These are phyloP conservation scores for Tolypeutes matacus DNA, from an alignment of 2,797 vertebrate genomes.

Conservation along the genomic window DNA sequence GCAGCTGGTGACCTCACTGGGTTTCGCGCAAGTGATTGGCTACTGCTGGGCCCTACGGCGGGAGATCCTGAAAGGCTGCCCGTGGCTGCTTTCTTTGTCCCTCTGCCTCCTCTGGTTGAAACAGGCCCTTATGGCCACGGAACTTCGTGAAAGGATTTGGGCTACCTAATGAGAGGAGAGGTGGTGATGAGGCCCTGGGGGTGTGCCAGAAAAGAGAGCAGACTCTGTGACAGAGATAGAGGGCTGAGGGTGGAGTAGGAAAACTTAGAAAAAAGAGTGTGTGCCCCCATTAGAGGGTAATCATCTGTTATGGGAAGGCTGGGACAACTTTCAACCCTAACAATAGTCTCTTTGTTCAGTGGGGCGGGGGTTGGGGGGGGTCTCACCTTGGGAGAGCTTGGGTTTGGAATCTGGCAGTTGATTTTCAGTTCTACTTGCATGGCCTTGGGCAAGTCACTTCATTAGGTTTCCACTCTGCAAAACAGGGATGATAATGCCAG, in stretches of 20 bases:
- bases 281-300: no score
- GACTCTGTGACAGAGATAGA: background rate
- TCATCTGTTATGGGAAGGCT: background rate
- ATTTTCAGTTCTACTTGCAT: background rate
- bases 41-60: background rate
- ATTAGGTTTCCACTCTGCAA: background rate
- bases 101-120: background rate
- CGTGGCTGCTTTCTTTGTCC: constrained; percentile 69
- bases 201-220: background rate
- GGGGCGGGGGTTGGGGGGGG: background rate
- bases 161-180: background rate
- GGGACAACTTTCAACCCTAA: background rate
- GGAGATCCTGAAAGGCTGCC: constrained; percentile 24
- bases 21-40: constrained; percentile 63
- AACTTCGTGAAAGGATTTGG: no score
- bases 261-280: background rate
- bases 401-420: background rate
- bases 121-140: background rate
- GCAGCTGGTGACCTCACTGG: constrained; percentile 71
- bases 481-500: background rate
- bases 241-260: background rate
- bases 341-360: background rate
- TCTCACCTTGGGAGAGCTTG: background rate
- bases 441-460: constrained; percentile 35
- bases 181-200: background rate